These are phyloP conservation scores for Papilio protenor DNA, from an alignment of 2,888 invertebrate genomes.

Conservation along the genomic window DNA sequence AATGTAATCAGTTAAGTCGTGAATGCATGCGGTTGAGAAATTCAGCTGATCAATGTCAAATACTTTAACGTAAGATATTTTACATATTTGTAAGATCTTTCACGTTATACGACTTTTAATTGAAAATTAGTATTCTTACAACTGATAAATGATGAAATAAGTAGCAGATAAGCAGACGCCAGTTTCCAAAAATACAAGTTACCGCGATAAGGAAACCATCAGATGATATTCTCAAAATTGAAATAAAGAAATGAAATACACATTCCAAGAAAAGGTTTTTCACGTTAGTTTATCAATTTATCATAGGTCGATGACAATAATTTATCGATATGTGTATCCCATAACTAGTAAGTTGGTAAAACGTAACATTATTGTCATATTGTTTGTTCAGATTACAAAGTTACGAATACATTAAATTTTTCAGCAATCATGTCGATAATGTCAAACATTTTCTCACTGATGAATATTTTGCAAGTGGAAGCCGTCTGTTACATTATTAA, in stretches of 20 bases:
- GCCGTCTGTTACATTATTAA: background rate
- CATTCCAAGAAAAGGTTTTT: background rate
- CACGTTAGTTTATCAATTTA: background rate
- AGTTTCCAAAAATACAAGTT: background rate
- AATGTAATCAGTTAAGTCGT: too few species aligned
- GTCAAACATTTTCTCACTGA: background rate
- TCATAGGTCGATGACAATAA: background rate
- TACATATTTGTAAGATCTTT: background rate
- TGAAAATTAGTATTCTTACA: background rate
- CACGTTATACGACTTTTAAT: background rate
- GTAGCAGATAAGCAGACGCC: background rate
- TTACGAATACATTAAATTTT: background rate
- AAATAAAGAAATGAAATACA: background rate
- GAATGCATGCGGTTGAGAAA: background rate
- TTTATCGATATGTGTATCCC: background rate
- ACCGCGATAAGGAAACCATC: background rate
- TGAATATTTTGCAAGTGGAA: background rate
- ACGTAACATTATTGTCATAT: background rate
- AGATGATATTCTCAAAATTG: background rate
- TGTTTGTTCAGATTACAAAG: conserved; percentile 4
- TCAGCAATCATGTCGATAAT: background rate
- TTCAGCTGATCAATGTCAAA: background rate
- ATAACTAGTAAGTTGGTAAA: background rate
- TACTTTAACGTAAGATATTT: background rate
- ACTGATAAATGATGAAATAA: background rate